Conservation (phyloP, 2,888 invertebrate species). For the Caenorhabditis sulstoni region DNA sequence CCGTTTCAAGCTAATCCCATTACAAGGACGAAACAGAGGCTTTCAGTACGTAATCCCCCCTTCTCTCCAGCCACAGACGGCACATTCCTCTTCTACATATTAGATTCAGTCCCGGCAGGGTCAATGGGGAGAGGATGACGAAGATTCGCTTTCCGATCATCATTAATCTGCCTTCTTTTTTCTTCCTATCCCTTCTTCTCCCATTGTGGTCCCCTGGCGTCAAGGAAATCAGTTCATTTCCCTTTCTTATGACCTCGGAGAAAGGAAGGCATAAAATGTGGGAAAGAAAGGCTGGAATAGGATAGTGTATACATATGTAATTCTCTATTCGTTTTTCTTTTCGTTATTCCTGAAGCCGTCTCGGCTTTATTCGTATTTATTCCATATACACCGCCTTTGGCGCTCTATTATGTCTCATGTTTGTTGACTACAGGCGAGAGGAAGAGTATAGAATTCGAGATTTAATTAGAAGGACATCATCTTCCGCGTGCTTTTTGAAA, state of each 20-base stretch:
- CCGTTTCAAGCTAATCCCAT: constrained; percentile 16
- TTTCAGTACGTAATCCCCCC: constrained; percentile 3
- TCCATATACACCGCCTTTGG: background rate
- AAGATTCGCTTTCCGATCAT: constrained; percentile 12
- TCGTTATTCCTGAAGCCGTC: background rate
- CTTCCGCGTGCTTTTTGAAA: background rate
- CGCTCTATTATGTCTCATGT: constrained; percentile 23
- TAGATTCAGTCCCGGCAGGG: constrained; percentile 15
- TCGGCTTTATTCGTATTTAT: constrained; percentile 20
- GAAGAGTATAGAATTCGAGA: constrained; percentile 22
- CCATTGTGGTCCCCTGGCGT: constrained; percentile 21
- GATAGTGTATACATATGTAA: constrained; percentile 18
- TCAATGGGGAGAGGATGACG: constrained; percentile 24
- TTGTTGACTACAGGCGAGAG: constrained; percentile 10
- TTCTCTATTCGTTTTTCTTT: constrained; percentile 16
- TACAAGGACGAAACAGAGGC: constrained; percentile 8
- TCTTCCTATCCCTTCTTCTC: no score
- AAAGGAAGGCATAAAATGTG: background rate
- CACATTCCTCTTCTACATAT: constrained; percentile 3
- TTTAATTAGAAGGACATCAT: constrained; percentile 45
- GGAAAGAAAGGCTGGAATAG: constrained; percentile 19
- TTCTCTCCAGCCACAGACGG: constrained; percentile 9
- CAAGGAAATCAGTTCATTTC: constrained; percentile 47
- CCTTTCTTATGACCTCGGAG: constrained; percentile 28
- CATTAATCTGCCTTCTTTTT: constrained; percentile 31